Evolutionary conservation across 37 sponge, comb jelly and placozoan genomes (phyloP), one percentile per base, ranked within the genome.

Genomic region (Spongilla lacustris): DNA sequence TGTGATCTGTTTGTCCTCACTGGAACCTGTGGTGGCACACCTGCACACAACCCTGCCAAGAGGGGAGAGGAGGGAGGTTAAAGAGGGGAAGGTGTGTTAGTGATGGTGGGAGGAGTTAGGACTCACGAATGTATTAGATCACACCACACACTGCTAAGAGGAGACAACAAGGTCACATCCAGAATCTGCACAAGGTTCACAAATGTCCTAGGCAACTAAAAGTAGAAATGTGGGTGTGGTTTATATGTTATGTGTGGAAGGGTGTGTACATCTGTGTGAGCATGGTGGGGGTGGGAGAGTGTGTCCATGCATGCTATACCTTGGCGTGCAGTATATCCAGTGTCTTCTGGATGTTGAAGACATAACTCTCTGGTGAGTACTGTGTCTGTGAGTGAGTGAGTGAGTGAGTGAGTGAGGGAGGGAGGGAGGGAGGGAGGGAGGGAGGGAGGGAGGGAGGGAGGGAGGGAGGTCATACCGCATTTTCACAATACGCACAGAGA

Each of bases 401-500:
- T 46, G 46, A 10, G n/a, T n/a, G n/a, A n/a, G n/a, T 46, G 8
- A 46, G 46, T 46, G 8, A 4, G 46, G 8, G 46, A 46, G 8
- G 46, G 46, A 46, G 8, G 8, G 8, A 46, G 8, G 8, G 8
- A 10, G 46, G 8, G 46, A 46, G 8, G 8, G 46, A 46, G 46
- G 84, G 46, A 46, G 46, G 46, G 8, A 46, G 46, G 8, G 46
- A n/a, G n/a, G n/a, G n/a, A n/a, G n/a, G n/a, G n/a, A n/a, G n/a
- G n/a, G n/a, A n/a, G 46, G 8, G 8, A 46, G 8, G 4, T 10
- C 46, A 4, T 46, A 46, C 46, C 46, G 8, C 8, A 8, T 46
- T 46, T 8, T 84, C 37, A 48, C 89, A 89, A 24, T 68, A 25
- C 36, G 81, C 73, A 87, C 94, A 93, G 35, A 93, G 94, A 37